Evolutionary conservation across 1,140 invertebrate genomes (phyloP).

Genomic region (Chironomus striatipennis): DNA sequence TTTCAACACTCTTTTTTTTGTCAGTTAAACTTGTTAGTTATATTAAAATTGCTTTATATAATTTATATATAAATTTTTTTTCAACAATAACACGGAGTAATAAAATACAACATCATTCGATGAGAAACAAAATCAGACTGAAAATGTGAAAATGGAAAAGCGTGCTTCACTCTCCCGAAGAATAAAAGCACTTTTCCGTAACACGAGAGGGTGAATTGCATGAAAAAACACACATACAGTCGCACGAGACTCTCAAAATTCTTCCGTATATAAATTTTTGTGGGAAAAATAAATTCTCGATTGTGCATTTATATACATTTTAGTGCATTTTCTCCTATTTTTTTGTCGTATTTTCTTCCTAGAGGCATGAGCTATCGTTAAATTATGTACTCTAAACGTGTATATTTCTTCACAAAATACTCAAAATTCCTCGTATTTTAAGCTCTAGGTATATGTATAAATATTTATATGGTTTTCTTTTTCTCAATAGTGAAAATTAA

Average conservation of each 20-base stretch:
- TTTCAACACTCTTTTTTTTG: background rate
- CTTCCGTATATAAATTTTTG: background rate
- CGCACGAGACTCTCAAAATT: background rate
- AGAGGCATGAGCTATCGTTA: background rate
- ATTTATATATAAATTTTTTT: background rate
- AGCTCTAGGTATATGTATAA: background rate
- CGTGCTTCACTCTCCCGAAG: conserved; percentile 10
- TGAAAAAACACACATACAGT: background rate
- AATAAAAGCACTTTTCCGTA: background rate
- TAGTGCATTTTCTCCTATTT: background rate
- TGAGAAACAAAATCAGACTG: conserved; percentile 12
- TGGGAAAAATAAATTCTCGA: background rate
- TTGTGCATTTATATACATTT: background rate
- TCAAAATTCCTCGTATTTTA: background rate
- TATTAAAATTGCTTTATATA: conserved; percentile 11
- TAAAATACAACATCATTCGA: conserved; percentile 2
- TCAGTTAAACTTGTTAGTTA: too few relatives aligned
- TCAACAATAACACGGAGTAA: conserved; percentile 5
- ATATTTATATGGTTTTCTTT: background rate
- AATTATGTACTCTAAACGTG: too few relatives aligned
- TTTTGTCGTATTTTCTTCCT: background rate
- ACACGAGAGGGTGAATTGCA: conserved; percentile 1
- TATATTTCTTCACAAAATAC: background rate
- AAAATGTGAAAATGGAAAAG: conserved; percentile 2
- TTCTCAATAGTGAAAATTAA: too few relatives aligned